These are phyloP conservation scores for Aethes cnicana DNA, from an alignment of 2,888 invertebrate genomes.

Conservation along the genomic window DNA sequence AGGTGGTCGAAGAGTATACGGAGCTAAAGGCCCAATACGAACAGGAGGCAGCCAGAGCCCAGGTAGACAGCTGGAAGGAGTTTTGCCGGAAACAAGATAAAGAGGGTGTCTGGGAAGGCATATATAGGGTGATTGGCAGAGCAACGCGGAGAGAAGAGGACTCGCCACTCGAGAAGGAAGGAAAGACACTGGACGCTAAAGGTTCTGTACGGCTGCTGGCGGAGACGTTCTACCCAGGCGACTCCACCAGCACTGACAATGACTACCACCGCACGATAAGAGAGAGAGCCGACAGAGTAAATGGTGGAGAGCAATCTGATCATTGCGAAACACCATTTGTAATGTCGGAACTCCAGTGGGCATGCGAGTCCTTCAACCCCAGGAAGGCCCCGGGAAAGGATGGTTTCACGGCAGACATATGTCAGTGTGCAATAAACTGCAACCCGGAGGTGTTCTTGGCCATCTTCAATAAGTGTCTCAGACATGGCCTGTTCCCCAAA, in stretches of 20 bases:
- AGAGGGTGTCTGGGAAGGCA: too few relatives aligned
- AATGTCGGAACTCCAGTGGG: neutral
- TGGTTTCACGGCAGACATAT: constrained; percentile 31
- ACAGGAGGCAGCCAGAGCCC: too few relatives aligned
- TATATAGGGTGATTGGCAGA: constrained; percentile 24
- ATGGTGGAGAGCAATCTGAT: neutral
- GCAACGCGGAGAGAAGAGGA: constrained; percentile 17
- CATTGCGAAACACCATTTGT: constrained; percentile 26
- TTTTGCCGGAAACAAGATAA: constrained; percentile 10
- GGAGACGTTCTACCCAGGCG: constrained; percentile 26
- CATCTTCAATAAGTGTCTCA: constrained; percentile 18
- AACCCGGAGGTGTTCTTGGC: neutral
- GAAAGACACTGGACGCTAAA: neutral
- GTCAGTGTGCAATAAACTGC: neutral
- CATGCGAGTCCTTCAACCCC: constrained; percentile 21
- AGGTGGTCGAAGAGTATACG: too few relatives aligned
- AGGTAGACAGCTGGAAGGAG: too few relatives aligned
- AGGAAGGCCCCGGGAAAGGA: constrained; percentile 34
- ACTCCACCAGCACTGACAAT: constrained; percentile 10
- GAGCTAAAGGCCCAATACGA: too few relatives aligned
- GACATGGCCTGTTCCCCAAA: constrained; percentile 12
- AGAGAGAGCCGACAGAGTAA: constrained; percentile 13
- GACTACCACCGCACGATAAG: too few relatives aligned
- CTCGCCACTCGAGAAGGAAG: constrained; percentile 1
- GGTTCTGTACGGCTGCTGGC: constrained; percentile 20